Evolutionary conservation across 1,140 invertebrate species (phyloP).

Genomic region (Zophobas atratus): DNA sequence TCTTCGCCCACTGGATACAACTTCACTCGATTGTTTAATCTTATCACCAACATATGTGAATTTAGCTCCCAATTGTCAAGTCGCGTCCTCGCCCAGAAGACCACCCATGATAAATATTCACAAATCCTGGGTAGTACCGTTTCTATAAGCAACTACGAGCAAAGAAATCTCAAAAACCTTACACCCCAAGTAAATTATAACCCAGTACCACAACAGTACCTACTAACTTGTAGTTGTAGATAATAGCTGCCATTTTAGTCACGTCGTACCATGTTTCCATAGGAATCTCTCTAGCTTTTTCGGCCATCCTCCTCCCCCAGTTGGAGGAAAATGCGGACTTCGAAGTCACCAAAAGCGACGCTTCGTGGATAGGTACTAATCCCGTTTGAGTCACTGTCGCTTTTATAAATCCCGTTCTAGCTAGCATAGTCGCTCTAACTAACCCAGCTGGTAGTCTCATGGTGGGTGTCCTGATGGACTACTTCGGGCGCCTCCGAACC

Average conservation of each 20-base stretch:
- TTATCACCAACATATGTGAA: background rate
- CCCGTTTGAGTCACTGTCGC: background rate
- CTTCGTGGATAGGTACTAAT: constrained; percentile 31
- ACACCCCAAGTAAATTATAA: constrained; percentile 15
- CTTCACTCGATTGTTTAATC: background rate
- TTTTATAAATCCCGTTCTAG: constrained; percentile 7
- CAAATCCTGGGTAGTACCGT: constrained; percentile 17
- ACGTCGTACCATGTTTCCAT: constrained; percentile 14
- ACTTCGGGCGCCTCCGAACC: constrained; percentile 17
- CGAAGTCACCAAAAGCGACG: background rate
- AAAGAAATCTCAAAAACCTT: constrained; percentile 10
- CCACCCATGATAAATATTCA: constrained; percentile 17
- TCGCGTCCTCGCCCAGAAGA: constrained; percentile 12
- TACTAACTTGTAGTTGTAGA: background rate
- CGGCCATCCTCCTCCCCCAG: constrained; percentile 36
- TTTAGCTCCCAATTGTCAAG: background rate
- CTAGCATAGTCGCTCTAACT: constrained; percentile 18
- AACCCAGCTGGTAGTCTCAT: constrained; percentile 14
- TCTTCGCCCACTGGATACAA: constrained; percentile 67
- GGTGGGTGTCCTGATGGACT: constrained; percentile 30
- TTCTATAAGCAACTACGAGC: constrained; percentile 22
- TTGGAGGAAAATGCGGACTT: constrained; percentile 20
- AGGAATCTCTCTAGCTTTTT: constrained; percentile 29
- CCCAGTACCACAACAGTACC: background rate
- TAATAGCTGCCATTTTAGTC: constrained; percentile 25